These are phyloP conservation scores for Scylla paramamosain DNA, from an alignment of 1,140 invertebrate genomes.

Conservation along the genomic window DNA sequence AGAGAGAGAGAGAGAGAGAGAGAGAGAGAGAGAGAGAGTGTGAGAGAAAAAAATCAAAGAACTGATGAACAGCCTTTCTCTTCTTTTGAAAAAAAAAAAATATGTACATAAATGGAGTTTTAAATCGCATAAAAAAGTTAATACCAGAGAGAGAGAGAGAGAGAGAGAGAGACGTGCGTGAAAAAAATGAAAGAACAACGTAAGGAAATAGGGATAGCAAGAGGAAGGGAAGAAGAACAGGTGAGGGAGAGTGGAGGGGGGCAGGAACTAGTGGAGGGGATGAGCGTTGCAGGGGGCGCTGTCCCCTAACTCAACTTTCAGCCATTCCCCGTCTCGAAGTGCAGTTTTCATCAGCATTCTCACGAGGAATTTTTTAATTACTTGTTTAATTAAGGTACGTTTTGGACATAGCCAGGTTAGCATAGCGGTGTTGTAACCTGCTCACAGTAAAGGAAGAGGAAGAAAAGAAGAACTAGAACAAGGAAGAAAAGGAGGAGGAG, in stretches of 20 bases:
- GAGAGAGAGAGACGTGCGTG: neutral
- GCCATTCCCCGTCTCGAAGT: conserved; percentile 9
- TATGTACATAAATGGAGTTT: neutral
- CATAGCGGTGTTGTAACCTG: neutral
- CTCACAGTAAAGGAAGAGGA: neutral
- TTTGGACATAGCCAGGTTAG: neutral
- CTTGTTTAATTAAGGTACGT: conserved; percentile 50
- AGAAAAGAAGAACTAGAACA: neutral
- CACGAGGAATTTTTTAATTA: conserved; percentile 47
- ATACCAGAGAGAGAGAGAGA: neutral
- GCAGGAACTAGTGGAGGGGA: neutral
- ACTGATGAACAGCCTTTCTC: neutral
- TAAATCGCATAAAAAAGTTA: neutral
- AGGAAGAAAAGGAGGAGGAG: neutral
- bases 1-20: neutral
- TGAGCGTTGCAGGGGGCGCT: neutral
- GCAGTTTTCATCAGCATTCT: conserved; percentile 48
- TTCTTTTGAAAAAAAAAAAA: neutral
- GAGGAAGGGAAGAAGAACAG: neutral
- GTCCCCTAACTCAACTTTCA: neutral
- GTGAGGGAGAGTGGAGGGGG: neutral
- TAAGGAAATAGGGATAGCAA: neutral
- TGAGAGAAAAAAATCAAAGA: neutral
- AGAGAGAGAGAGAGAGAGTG: conserved; percentile 8
- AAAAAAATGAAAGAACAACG: neutral